phyloP scores from a whole-genome alignment of 2,888 invertebrate genomes.

The Lycophotia porphyrea region DNA sequence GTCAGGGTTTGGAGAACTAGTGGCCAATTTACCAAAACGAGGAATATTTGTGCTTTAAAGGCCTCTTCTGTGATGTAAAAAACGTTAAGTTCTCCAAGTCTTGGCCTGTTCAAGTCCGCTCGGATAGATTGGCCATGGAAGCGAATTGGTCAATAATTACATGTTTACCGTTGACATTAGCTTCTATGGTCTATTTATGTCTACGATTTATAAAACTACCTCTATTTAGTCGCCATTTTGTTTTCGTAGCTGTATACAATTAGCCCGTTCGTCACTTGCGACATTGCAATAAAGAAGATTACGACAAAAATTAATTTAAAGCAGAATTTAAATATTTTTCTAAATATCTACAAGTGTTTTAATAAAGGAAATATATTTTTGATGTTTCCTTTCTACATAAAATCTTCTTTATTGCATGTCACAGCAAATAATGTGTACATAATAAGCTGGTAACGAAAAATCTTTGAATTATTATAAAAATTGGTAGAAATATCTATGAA shows the following conservation, averaged over 20 bases:
- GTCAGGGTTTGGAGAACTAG: constrained; percentile 30
- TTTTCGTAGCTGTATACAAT: constrained; percentile 73
- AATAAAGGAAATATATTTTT: constrained; percentile 7
- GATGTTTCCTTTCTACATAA: constrained; percentile 7
- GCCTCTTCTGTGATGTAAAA: constrained; percentile 17
- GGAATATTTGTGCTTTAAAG: constrained; percentile 44
- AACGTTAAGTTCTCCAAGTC: constrained; percentile 20
- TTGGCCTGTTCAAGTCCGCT: constrained; percentile 52
- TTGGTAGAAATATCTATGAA: constrained; percentile 72
- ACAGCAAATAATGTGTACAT: constrained; percentile 59
- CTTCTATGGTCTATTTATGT: constrained; percentile 69
- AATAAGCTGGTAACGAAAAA: constrained; percentile 75
- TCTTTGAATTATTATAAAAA: constrained; percentile 70
- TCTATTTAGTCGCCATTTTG: constrained; percentile 74
- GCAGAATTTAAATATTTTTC: neutral
- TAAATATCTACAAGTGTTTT: constrained; percentile 44
- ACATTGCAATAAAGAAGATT: constrained; percentile 63
- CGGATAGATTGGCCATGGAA: constrained; percentile 72
- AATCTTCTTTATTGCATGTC: constrained; percentile 62
- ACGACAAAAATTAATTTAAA: constrained; percentile 3
- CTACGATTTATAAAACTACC: constrained; percentile 76
- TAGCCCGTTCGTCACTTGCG: constrained; percentile 64
- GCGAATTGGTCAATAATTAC: constrained; percentile 79
- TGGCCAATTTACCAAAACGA: constrained; percentile 17
- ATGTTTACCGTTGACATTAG: constrained; percentile 60